Evolutionary conservation across 2,888 invertebrate species (phyloP), one percentile per base, ranked within the genome.

Genomic region (Harmothoe impar): DNA sequence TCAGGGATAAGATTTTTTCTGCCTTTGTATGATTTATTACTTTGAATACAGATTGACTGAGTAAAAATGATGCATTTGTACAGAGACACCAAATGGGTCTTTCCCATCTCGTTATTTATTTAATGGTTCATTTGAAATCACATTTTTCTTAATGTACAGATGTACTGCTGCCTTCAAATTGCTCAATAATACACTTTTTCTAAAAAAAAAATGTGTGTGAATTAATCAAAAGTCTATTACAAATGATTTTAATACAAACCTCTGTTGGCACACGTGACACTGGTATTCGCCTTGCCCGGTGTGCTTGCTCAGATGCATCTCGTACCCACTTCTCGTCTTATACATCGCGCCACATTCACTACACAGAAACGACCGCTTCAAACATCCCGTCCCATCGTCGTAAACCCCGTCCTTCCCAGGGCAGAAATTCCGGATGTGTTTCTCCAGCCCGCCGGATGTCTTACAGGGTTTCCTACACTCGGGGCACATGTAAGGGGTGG

Each of bases 231-330:
- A 43, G 43, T 43, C 5, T 7, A 7, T 43, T 43, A 43, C 43
- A 43, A 10, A 7, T 7, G 43, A 43, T 43, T 43, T n/a, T 43
- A 10, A 43, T 43, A 43, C 43, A 3, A 43, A 43, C 72, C 25
- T 72, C 29, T 72, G 72, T 15, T 72, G 72, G 25, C 72, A 72
- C 72, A 29, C 72, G 17, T 3, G n/a, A 72, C 72, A 72, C 29
- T 72, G 29, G 72, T 72, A 25, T 7, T 29, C 15, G 29, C 72
- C 72, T 25, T 72, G n/a, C 72, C 72, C 72, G 29, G 72, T 72
- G 72, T 72, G 72, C 29, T 72, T 72, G 25, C 72, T 72, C 29
- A 72, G 25, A 25, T 72, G 72, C 72, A 72, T 72, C 72, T 72
- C 72, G 72, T 72, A 72, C 0, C 72, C 72, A 25, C 29, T 29